phyloP scores from a whole-genome alignment of 2,113 vertebrate species.

The Phainopepla nitens region DNA sequence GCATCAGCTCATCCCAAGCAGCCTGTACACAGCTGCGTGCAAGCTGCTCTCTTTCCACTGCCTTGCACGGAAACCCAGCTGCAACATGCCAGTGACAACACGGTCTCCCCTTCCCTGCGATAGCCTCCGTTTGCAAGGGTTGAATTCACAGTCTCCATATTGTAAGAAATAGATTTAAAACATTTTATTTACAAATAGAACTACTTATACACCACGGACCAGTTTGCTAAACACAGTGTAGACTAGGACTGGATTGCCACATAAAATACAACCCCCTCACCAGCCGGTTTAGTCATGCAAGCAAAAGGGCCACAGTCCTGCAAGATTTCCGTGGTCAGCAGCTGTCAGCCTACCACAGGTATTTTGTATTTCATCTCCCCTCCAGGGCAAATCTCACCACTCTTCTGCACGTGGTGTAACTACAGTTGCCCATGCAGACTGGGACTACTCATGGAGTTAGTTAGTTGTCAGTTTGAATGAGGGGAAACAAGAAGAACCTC shows the following conservation, averaged over 20 bases:
- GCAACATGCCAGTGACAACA: not conserved
- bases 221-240: conserved; percentile 22
- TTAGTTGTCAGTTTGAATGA: not conserved
- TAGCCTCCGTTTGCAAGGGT: not conserved
- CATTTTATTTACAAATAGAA: conserved; percentile 62
- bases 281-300: not conserved
- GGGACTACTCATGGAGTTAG: not conserved
- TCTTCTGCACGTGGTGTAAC: not conserved
- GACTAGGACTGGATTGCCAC: conserved; percentile 38
- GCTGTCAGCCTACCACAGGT: not conserved
- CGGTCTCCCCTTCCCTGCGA: not conserved
- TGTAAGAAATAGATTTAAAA: conserved; percentile 33
- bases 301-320: not conserved
- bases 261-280: not conserved
- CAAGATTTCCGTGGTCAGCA: not conserved
- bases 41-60: not conserved
- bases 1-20: not conserved
- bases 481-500: not conserved
- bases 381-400: not conserved
- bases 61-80: not conserved
- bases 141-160: conserved; percentile 19
- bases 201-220: conserved; percentile 42
- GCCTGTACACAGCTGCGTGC: not conserved
- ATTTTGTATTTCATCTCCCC: not conserved
- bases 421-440: not conserved